A percentile compares a stretch with the other conserved stretches of the same genome.
These are phyloP conservation scores for Porites evermanni DNA, from an alignment of 92 coral and sea anemone genomes.

Conservation along the genomic window DNA sequence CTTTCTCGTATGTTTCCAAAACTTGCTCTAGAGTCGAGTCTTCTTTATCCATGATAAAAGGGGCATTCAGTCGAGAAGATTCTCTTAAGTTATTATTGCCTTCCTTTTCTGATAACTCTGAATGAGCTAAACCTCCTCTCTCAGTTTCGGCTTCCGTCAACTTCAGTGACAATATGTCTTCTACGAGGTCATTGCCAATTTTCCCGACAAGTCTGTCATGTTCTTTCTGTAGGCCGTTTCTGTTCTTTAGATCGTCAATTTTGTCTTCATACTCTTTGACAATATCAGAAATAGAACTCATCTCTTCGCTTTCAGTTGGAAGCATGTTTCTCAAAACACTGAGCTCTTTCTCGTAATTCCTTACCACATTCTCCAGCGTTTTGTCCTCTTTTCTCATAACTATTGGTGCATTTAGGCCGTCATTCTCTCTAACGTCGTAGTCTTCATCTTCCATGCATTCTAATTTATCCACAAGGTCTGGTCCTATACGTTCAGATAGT, in stretches of 20 bases:
- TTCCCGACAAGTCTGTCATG: conserved; percentile 16
- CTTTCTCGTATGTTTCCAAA: conserved; percentile 56
- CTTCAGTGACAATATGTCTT: background rate
- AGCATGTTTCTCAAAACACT: conserved; percentile 31
- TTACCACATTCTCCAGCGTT: conserved; percentile 61
- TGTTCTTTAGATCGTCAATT: conserved; percentile 37
- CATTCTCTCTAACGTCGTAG: background rate
- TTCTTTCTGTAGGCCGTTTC: conserved; percentile 17
- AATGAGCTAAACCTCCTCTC: background rate
- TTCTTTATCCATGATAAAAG: conserved; percentile 46
- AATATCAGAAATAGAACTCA: background rate
- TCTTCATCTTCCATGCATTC: background rate
- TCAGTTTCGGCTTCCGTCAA: background rate
- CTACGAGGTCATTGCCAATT: conserved; percentile 43
- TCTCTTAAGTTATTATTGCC: background rate
- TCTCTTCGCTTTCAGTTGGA: conserved; percentile 7
- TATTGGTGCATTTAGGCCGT: background rate
- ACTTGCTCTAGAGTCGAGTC: conserved; percentile 63
- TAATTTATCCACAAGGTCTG: conserved; percentile 39
- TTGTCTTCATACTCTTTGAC: conserved; percentile 26
- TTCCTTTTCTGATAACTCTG: background rate
- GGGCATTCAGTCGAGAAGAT: conserved; percentile 22
- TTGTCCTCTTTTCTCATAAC: conserved; percentile 43
- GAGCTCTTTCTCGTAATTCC: conserved; percentile 55
- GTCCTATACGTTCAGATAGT: conserved; percentile 34